Percentiles rank a stretch among this genome's conserved stretches.
These are phyloP conservation scores for Cygnus atratus DNA, from an alignment of 2,113 vertebrate species.

Conservation along the genomic window DNA sequence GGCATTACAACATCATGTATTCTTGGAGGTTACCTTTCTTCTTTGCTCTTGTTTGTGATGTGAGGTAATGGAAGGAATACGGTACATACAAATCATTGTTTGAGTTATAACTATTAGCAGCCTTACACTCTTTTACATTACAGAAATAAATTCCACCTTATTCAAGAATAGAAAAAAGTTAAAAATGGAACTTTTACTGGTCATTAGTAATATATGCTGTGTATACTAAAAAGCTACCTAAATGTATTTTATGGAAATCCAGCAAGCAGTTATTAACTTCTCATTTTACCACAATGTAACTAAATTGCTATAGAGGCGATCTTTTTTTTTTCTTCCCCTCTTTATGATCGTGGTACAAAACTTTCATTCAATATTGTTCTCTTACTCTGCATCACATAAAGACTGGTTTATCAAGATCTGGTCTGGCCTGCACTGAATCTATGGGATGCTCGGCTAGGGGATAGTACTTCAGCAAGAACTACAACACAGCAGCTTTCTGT, in stretches of 20 bases:
- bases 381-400: background rate
- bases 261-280: background rate
- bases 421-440: background rate
- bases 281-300: background rate
- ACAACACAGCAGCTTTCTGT: conserved; percentile 39
- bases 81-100: background rate
- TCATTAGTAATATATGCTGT: background rate
- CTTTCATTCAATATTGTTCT: background rate
- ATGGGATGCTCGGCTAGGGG: background rate
- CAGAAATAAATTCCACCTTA: conserved; percentile 42
- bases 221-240: background rate
- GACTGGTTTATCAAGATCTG: background rate
- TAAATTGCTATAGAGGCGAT: background rate
- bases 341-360: background rate
- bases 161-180: background rate
- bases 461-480: background rate
- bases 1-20: background rate
- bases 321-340: background rate
- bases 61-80: conserved; percentile 23
- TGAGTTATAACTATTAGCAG: conserved; percentile 12
- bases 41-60: background rate
- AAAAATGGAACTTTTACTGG: background rate
- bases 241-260: background rate
- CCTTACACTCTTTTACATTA: background rate
- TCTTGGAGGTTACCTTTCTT: background rate